A percentile compares a stretch with the other conserved stretches of the same genome.
phyloP scores from a whole-genome alignment of 2,113 vertebrate species.

The Callithrix jacchus region DNA sequence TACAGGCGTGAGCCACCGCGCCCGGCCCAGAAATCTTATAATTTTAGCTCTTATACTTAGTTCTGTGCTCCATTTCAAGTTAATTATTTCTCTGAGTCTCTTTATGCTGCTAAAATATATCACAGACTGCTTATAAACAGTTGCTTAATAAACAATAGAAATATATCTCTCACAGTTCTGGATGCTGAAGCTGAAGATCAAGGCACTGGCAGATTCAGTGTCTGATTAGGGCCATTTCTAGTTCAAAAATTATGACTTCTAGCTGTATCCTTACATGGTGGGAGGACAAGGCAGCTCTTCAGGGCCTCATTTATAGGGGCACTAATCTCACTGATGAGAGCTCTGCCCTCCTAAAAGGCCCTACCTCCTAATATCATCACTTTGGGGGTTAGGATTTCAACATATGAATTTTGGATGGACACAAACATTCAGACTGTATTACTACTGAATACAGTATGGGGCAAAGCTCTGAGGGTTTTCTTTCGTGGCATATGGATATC shows the following conservation, averaged over 20 bases:
- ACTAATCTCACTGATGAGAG: not conserved
- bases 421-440: not conserved
- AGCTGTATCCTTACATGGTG: not conserved
- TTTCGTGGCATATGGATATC: no score
- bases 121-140: not conserved
- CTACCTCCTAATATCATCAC: not conserved
- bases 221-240: not conserved
- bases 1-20: no score
- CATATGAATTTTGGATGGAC: not conserved
- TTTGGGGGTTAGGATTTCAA: not conserved
- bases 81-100: not conserved
- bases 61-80: not conserved
- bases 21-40: no score
- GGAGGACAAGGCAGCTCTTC: not conserved
- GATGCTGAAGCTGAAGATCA: no score
- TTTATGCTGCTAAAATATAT: not conserved
- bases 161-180: no score
- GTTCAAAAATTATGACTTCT: not conserved
- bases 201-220: no score
- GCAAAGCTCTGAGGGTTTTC: not conserved
- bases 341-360: not conserved
- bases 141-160: no score
- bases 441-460: not conserved
- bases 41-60: no score
- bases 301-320: no score